Percentiles rank a stretch among this genome's conserved stretches.
Conservation (phyloP, 2,113 vertebrate species). For the Cheirogaleus medius region DNA sequence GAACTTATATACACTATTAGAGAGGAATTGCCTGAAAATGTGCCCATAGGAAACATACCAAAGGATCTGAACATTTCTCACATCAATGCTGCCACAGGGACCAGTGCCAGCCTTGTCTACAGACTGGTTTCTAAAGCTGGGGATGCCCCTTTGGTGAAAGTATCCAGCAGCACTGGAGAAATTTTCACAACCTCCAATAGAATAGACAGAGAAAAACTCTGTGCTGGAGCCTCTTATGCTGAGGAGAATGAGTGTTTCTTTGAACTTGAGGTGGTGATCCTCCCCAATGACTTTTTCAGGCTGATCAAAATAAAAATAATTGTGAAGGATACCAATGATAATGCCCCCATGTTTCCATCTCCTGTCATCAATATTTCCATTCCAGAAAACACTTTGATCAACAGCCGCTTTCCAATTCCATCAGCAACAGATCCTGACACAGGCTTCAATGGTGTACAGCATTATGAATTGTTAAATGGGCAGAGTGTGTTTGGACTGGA, state of each 20-base stretch:
- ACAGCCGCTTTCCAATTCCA: constrained; percentile 98
- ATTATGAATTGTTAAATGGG: constrained; percentile 97
- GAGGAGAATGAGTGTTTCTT: constrained; percentile 98
- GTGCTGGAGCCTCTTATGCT: constrained; percentile 92
- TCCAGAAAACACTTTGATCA: constrained; percentile 98
- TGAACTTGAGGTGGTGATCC: constrained; percentile 99
- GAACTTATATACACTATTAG: constrained; percentile 99
- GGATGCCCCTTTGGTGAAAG: constrained; percentile 96
- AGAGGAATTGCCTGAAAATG: constrained; percentile 98
- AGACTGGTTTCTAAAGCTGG: constrained; percentile 98
- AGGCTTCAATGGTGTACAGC: constrained; percentile 97
- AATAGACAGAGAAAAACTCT: constrained; percentile 98
- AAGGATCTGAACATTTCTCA: constrained; percentile 99
- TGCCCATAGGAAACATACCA: constrained; percentile 99
- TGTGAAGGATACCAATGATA: constrained; percentile 99
- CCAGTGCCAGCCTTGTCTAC: constrained; percentile 96
- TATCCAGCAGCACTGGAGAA: constrained; percentile 96
- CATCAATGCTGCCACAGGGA: constrained; percentile 95
- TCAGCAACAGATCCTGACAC: constrained; percentile 99
- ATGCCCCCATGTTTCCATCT: constrained; percentile 98
- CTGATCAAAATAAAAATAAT: constrained; percentile 99
- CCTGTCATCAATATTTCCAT: constrained; percentile 99
- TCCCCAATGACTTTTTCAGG: constrained; percentile 99
- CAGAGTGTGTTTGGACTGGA: constrained; percentile 98
- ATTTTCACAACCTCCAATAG: constrained; percentile 98